Evolutionary conservation across 2,888 invertebrate species (phyloP).

Genomic region (Nomada ferruginata): DNA sequence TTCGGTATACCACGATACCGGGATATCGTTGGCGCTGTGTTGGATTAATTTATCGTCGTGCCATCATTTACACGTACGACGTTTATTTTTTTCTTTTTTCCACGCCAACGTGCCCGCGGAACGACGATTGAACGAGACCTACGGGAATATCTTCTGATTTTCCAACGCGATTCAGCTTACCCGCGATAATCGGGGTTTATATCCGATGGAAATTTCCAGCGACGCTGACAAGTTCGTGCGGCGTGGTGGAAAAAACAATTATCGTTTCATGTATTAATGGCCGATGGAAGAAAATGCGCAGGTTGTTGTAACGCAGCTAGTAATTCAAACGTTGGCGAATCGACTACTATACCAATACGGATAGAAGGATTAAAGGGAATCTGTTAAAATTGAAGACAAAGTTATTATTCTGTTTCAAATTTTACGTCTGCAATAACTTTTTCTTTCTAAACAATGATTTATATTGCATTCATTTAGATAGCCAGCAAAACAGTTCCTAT

Average conservation of each 20-base stretch:
- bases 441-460: no score
- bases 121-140: slow-evolving; percentile 65
- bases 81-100: slow-evolving; percentile 62
- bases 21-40: slow-evolving; percentile 58
- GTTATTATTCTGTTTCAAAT: no score
- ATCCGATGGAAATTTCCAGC: slow-evolving; percentile 52
- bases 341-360: no score
- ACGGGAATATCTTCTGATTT: slow-evolving; percentile 72
- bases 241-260: slow-evolving; percentile 25
- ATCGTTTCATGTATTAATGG: slow-evolving; percentile 3
- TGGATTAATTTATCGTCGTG: slow-evolving; percentile 71
- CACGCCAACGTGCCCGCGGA: slow-evolving; percentile 20
- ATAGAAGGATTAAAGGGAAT: no score
- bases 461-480: no score
- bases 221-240: slow-evolving; percentile 20
- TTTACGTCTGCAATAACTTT: no score
- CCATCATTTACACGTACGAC: slow-evolving; percentile 62
- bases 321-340: no score
- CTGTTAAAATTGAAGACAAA: no score
- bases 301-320: no score
- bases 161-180: slow-evolving; percentile 46
- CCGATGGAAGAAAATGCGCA: slow-evolving; percentile 19
- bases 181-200: slow-evolving; percentile 61
- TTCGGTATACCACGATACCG: slow-evolving; percentile 56
- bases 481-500: no score